Conservation (phyloP, 2,113 vertebrate species). For the Pyrgilauda ruficollis region DNA sequence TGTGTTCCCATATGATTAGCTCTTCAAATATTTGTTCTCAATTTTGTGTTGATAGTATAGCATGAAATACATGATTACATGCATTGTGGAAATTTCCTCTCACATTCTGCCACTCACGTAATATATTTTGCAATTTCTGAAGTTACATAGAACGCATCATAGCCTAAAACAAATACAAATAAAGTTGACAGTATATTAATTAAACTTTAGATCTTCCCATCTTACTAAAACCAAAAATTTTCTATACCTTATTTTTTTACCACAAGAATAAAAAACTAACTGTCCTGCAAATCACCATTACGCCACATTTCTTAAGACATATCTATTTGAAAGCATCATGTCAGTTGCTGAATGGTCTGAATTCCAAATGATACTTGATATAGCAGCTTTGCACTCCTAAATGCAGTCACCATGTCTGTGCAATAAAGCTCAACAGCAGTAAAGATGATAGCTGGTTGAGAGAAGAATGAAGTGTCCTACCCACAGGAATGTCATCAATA, state of each 20-base stretch:
- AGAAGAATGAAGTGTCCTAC: neutral
- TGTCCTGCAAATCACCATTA: neutral
- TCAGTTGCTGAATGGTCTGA: neutral
- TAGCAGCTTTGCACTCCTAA: neutral
- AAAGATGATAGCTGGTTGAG: neutral
- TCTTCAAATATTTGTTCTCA: neutral
- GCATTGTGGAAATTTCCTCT: neutral
- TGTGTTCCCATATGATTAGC: neutral
- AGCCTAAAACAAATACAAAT: neutral
- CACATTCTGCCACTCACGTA: neutral
- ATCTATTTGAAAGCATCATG: neutral
- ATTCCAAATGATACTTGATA: neutral
- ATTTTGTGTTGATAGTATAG: neutral
- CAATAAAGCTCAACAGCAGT: neutral
- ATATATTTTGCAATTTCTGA: neutral
- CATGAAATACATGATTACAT: neutral
- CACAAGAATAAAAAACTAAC: neutral
- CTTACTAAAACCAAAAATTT: neutral
- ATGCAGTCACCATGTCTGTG: neutral
- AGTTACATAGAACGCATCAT: neutral
- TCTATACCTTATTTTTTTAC: neutral
- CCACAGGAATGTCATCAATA: neutral
- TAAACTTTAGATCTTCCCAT: neutral
- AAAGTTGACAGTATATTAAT: neutral
- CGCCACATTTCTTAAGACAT: neutral